Base-by-base conservation (phyloP, 2,888 invertebrate species). In the Lepeophtheirus nordmannii region DNA sequence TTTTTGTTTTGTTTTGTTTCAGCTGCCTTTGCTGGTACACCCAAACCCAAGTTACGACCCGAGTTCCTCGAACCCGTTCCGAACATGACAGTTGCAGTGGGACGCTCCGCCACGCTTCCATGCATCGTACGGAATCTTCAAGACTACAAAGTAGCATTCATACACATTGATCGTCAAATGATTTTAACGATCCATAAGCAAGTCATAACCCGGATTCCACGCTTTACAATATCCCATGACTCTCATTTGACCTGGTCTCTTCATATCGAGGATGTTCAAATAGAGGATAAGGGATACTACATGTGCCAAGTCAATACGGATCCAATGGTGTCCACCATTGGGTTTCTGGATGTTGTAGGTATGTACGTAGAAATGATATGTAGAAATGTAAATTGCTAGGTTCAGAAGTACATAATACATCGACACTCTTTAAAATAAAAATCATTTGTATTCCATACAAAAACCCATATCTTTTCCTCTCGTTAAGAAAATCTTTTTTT, bases 321-420 rank as follows among this genome's bases (percentile, higher is more conserved):
- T 76, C 92, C 92, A 0, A 91, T 91, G 90, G 90, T 91, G 74
- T 90, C 88, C 74, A 91, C 91, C 81, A 89, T 90, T 46, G 92
- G 92, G 68, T 90, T 87, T 75, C 81, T 92, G 57, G 89, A 91
- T 78, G 91, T 92, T 69, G 89, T 91, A 53, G 91, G 92, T 91
- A 75, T 82, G 87, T 78, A 30, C 30, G 7, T 30, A 30, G 7
- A 5, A 30, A 30, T 30, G 7, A 30, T 30, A 30, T 30, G 30
- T 30, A n/a, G n/a, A n/a, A n/a, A n/a, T n/a, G n/a, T n/a, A n/a
- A n/a, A n/a, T n/a, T n/a, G n/a, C n/a, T n/a, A n/a, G n/a, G n/a
- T n/a, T n/a, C n/a, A n/a, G n/a, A n/a, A n/a, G n/a, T n/a, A n/a
- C n/a, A n/a, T n/a, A n/a, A n/a, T n/a, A 30, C 30, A 30, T 30